Evolutionary conservation across 2,113 vertebrate genomes (phyloP).

Genomic region (Clarias magur): DNA sequence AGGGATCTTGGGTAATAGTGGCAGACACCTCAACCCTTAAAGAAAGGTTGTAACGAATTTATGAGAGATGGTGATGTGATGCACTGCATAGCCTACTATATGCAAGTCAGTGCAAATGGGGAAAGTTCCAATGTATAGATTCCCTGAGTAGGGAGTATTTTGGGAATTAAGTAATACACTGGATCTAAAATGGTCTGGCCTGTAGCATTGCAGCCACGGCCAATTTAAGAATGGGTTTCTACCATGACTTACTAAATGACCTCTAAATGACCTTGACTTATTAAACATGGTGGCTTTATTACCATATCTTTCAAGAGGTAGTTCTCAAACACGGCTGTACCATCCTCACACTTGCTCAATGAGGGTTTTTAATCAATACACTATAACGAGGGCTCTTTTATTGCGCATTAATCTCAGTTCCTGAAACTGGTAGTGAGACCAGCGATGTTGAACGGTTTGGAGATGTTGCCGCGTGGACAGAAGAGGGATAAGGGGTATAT

Average conservation of each 20-base stretch:
- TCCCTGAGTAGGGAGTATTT: neutral
- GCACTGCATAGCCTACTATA: neutral
- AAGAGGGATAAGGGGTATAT: no score
- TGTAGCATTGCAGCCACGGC: no score
- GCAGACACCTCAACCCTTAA: neutral
- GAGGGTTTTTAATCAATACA: neutral
- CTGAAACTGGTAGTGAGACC: neutral
- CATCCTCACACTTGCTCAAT: neutral
- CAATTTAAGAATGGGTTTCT: neutral
- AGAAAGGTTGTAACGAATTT: neutral
- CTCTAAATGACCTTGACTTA: neutral
- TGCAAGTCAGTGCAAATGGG: neutral
- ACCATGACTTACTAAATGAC: no score
- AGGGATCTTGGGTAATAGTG: neutral
- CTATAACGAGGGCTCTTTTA: neutral
- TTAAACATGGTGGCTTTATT: neutral
- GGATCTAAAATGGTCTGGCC: no score
- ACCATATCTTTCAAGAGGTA: neutral
- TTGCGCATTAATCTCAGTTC: neutral
- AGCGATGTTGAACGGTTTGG: no score
- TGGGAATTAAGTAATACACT: neutral
- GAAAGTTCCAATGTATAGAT: neutral
- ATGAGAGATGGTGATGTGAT: neutral
- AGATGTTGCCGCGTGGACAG: no score
- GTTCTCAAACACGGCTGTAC: neutral